Percentiles rank a stretch among this genome's conserved stretches.
These are phyloP conservation scores for Eueides isabella DNA, from an alignment of 1,140 invertebrate genomes.

Conservation along the genomic window DNA sequence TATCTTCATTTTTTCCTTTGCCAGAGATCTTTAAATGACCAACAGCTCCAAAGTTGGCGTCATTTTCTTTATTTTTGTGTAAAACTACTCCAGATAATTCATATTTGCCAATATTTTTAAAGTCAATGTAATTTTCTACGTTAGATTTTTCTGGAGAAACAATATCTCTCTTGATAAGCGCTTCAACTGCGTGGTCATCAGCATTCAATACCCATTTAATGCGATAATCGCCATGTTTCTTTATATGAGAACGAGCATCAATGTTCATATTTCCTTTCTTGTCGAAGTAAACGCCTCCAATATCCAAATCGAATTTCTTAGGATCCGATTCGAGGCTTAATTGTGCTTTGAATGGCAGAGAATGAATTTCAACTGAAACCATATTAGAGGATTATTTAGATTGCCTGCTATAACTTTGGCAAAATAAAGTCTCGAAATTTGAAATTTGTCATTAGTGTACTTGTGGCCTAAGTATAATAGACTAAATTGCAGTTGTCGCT, in stretches of 20 bases:
- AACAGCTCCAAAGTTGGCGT: slow-evolving; percentile 81
- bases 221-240: slow-evolving; percentile 83
- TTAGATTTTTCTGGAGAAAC: slow-evolving; percentile 84
- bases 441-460: too few species aligned
- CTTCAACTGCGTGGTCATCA: slow-evolving; percentile 83
- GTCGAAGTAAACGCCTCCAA: slow-evolving; percentile 80
- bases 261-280: slow-evolving; percentile 83
- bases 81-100: slow-evolving; percentile 83
- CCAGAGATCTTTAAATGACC: slow-evolving; percentile 68
- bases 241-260: slow-evolving; percentile 79
- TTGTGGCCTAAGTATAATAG: too few species aligned
- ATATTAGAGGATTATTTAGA: not conserved
- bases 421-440: too few species aligned
- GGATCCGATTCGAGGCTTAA: slow-evolving; percentile 80
- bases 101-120: slow-evolving; percentile 85
- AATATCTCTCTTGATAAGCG: slow-evolving; percentile 82
- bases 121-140: slow-evolving; percentile 83
- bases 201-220: slow-evolving; percentile 82
- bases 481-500: too few species aligned
- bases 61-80: slow-evolving; percentile 80
- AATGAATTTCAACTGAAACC: slow-evolving; percentile 81
- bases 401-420: not conserved
- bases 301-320: slow-evolving; percentile 80
- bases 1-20: slow-evolving; percentile 77
- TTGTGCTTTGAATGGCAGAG: slow-evolving; percentile 75